Base-by-base conservation (phyloP, 2,797 vertebrate species). In the Amblyopsis hoosieri region DNA sequence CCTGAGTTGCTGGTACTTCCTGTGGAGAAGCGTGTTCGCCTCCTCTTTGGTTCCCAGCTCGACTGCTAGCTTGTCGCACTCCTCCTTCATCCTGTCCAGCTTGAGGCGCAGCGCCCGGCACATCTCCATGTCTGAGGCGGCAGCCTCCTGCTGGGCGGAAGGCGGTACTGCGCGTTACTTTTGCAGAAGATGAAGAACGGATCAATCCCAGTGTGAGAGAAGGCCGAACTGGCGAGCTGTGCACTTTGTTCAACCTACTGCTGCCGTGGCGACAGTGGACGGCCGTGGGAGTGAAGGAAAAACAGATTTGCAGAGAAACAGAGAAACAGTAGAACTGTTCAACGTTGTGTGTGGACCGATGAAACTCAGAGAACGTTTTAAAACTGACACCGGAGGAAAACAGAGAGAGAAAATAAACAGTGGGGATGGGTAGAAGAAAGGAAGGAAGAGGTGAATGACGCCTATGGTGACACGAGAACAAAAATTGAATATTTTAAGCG, bases 1-100 rank as follows among this genome's bases (percentile, higher is more conserved):
- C 80, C 93, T 95, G 72, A 96, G 74, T 66, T 88, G 79, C 64
- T 94, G 93, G 83, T 90, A 92, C 76, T 95, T 96, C 75, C 74
- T 81, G 55, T 89, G 92, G 64, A 96, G 84, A 57, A 90, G 90
- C 53, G 82, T 59, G 50, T 93, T 93, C 56, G 91, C 92, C 62
- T 94, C 92, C 62, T 94, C 91, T 51, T 90, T 91, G 50, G 87
- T 82, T 51, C 76, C 86, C 85, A 95, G 90, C 75, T 97, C 91
- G 51, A 91, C 89, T 9, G 90, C 84, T 75, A 99, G 81, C 77
- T 94, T 95, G 82, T 97, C 94, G 85, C 89, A 97, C 69, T 97
- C 95, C 45, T 82, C 84, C 87, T 96, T 98, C 90, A 97, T 91
- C 77, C 94, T 94, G 88, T 97, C 96, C 76, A 96, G 77, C 63